Evolutionary conservation across 2,113 vertebrate genomes (phyloP), one percentile per base, ranked within the genome.

Genomic region (Alligator sinensis): DNA sequence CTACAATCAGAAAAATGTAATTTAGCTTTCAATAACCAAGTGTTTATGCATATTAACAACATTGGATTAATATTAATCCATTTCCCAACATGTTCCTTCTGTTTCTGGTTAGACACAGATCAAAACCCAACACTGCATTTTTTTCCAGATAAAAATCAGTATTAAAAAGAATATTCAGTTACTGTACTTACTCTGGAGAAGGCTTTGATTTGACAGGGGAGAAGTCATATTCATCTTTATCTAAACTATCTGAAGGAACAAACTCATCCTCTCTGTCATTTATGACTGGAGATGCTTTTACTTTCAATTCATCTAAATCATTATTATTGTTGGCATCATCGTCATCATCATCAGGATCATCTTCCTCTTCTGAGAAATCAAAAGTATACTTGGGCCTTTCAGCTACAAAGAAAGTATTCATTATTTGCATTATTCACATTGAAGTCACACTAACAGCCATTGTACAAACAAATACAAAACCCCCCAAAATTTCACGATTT

Each of bases 331-430:
- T 96, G 89, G 92, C 80, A 89, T 97, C 96, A 14, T 98, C 98
- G 13, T 97, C 98, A 5, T 99, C 98, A 5, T 98, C 98, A 54
- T 98, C 99, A 0, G 98, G 98, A 77, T 98, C 98, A 1, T 98
- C 98, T 88, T 99, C 99, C 38, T 99, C 99, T 97, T 99, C 99
- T 2, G 99, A 99, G 98, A 99, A 99, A 96, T 99, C 99, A 89
- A 99, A 99, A 1, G 99, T 99, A 87, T 99, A 99, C 96, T 99
- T 99, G 63, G 99, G 99, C 95, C 99, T 99, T 95, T 99, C 99
- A 63, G 99, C 99, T 99, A 94, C 55, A 79, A 93, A 70, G 68
- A 63, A 79, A 68, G 4, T 25, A 61, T 17, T 38, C 2, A 82
- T 14, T 63, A 86, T 54, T 82, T 12, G 64, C 2, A 76, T 66